Conservation (phyloP, 1,140 invertebrate genomes). For the Brachionus rubens region DNA sequence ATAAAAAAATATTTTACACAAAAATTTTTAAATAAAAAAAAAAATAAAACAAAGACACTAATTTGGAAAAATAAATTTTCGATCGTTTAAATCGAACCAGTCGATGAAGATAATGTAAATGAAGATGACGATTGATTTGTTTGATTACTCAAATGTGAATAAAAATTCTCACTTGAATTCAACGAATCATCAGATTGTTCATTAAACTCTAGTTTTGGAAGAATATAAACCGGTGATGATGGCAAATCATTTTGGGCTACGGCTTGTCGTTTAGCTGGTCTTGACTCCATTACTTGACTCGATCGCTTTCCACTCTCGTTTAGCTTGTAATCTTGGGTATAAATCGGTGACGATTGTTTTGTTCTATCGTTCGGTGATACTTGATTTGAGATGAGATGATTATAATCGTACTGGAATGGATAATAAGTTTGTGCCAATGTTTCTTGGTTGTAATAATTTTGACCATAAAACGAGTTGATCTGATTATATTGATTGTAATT, state of each 20-base stretch:
- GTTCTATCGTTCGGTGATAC: not conserved
- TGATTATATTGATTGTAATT: conserved; percentile 5
- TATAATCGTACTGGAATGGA: conserved; percentile 3
- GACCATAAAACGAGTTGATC: not conserved
- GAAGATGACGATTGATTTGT: conserved; percentile 24
- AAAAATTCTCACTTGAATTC: conserved; percentile 25
- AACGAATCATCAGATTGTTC: conserved; percentile 28
- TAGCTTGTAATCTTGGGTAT: not conserved
- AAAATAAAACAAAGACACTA: conserved; percentile 22
- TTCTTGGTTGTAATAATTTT: not conserved
- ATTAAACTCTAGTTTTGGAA: not conserved
- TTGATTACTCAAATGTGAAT: conserved; percentile 23
- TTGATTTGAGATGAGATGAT: not conserved
- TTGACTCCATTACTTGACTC: not conserved
- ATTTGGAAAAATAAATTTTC: not conserved
- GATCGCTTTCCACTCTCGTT: not conserved
- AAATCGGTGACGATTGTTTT: conserved; percentile 23
- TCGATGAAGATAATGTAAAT: conserved; percentile 10
- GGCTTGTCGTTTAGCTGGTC: conserved; percentile 14
- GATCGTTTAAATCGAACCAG: not conserved
- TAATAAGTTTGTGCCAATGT: not conserved
- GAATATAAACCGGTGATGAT: not conserved
- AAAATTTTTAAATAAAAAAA: not conserved
- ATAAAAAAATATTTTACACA: no score
- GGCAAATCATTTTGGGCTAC: not conserved